phyloP scores from a whole-genome alignment of 30 jellyfish, hydroid and myxozoan species.

The Aurelia sp. region DNA sequence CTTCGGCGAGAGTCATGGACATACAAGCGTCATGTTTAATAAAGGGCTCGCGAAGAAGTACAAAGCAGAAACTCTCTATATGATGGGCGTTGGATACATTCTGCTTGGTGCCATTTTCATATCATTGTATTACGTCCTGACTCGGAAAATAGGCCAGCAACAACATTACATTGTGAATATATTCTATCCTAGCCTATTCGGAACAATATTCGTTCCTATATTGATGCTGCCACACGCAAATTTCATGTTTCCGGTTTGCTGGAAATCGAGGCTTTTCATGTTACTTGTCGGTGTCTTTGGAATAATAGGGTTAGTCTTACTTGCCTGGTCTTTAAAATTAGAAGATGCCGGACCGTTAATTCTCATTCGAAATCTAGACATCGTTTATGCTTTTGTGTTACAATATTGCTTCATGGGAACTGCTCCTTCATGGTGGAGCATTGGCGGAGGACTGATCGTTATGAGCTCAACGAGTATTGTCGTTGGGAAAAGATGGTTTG shows the following conservation, averaged over 20 bases:
- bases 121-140: conserved; percentile 77
- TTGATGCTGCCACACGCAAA: conserved; percentile 54
- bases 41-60: conserved; percentile 20
- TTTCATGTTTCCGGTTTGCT: conserved; percentile 59
- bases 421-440: conserved; percentile 68
- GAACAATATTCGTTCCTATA: conserved; percentile 56
- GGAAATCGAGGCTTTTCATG: conserved; percentile 41
- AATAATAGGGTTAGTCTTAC: conserved; percentile 43
- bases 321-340: conserved; percentile 67
- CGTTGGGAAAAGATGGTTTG: conserved; percentile 58
- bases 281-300: conserved; percentile 74
- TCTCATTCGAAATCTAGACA: conserved; percentile 80
- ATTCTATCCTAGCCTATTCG: conserved; percentile 83
- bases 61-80: conserved; percentile 30
- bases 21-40: conserved; percentile 14
- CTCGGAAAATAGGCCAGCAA: conserved; percentile 59
- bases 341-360: conserved; percentile 88
- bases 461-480: conserved; percentile 44
- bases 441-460: conserved; percentile 68
- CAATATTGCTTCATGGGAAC: conserved; percentile 56
- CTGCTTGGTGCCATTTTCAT: conserved; percentile 78
- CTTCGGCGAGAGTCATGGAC: conserved; percentile 66
- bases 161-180: conserved; percentile 49
- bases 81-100: conserved; percentile 71
- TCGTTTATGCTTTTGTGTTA: conserved; percentile 78